phyloP scores from a whole-genome alignment of 1,140 invertebrate genomes.

The Myzus persicae region DNA sequence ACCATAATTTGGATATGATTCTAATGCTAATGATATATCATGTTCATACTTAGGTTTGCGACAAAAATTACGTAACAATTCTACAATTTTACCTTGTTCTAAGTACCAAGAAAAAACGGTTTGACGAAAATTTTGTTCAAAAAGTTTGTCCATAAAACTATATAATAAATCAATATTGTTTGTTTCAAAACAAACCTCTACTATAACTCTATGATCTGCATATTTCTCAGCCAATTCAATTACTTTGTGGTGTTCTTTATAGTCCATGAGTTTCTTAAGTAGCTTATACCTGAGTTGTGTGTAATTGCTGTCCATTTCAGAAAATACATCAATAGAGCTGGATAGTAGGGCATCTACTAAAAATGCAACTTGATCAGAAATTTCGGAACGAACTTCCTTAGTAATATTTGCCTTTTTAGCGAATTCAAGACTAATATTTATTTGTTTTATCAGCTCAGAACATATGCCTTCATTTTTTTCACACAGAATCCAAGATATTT shows the following conservation, averaged over 20 bases:
- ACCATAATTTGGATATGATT: conserved; percentile 52
- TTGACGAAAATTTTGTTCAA: conserved; percentile 52
- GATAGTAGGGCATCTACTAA: conserved; percentile 22
- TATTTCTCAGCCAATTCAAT: conserved; percentile 57
- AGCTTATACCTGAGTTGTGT: background rate
- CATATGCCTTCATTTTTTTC: conserved; percentile 37
- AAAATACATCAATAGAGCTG: conserved; percentile 33
- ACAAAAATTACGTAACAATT: conserved; percentile 49
- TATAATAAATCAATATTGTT: conserved; percentile 52
- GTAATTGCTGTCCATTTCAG: background rate
- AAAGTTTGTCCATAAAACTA: conserved; percentile 48
- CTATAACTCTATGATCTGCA: conserved; percentile 40
- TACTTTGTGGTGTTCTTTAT: conserved; percentile 46
- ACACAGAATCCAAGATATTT: conserved; percentile 52
- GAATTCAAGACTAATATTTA: conserved; percentile 41
- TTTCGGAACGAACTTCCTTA: conserved; percentile 46
- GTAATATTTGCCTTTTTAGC: conserved; percentile 28
- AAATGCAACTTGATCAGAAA: conserved; percentile 52
- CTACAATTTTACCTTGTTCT: conserved; percentile 49
- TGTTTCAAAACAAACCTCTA: conserved; percentile 48
- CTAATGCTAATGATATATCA: conserved; percentile 38
- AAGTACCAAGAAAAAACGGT: conserved; percentile 51
- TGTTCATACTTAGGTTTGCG: conserved; percentile 49
- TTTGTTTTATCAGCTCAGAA: conserved; percentile 25
- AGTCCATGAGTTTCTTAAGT: conserved; percentile 1